A percentile compares a stretch with the other conserved stretches of the same genome.
phyloP scores from a whole-genome alignment of 2,888 invertebrate species.

The Alitta virens region DNA sequence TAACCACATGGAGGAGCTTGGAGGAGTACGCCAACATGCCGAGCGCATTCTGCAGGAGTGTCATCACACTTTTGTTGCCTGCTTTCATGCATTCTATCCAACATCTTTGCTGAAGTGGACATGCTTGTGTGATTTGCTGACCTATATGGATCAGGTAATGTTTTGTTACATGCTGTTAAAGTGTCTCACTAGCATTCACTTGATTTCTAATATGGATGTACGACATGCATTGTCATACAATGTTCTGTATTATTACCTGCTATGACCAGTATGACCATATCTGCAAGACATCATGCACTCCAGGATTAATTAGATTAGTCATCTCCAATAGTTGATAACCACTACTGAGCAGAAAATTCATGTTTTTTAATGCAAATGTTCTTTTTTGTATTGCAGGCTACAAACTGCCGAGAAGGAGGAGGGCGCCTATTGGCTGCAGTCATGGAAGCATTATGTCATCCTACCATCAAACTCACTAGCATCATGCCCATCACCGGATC shows the following conservation, averaged over 20 bases:
- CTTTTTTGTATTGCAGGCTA: too few species aligned
- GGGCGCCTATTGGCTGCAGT: slow-evolving; percentile 75
- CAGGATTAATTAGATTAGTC: too few species aligned
- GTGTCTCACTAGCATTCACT: neutral
- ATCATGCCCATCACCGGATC: slow-evolving; percentile 69
- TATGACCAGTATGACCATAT: too few species aligned
- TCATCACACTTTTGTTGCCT: slow-evolving; percentile 83
- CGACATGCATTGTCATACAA: too few species aligned
- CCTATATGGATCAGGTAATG: slow-evolving; percentile 46
- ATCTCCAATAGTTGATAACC: too few species aligned
- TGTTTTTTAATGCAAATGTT: too few species aligned
- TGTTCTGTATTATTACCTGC: too few species aligned
- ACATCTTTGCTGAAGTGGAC: slow-evolving; percentile 91
- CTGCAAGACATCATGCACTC: too few species aligned
- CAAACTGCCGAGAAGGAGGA: slow-evolving; percentile 37
- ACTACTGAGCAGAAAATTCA: too few species aligned
- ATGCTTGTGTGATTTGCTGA: slow-evolving; percentile 72
- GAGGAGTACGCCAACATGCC: slow-evolving; percentile 37
- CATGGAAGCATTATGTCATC: slow-evolving; percentile 79
- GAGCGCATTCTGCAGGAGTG: slow-evolving; percentile 79
- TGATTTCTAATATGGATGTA: too few species aligned
- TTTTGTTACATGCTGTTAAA: neutral
- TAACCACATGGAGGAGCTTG: neutral
- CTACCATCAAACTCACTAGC: slow-evolving; percentile 71
- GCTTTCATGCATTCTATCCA: slow-evolving; percentile 95